Percentiles rank a stretch among this genome's conserved stretches.
Conservation (phyloP, 2,888 invertebrate species). For the Drosophila helvetica region DNA sequence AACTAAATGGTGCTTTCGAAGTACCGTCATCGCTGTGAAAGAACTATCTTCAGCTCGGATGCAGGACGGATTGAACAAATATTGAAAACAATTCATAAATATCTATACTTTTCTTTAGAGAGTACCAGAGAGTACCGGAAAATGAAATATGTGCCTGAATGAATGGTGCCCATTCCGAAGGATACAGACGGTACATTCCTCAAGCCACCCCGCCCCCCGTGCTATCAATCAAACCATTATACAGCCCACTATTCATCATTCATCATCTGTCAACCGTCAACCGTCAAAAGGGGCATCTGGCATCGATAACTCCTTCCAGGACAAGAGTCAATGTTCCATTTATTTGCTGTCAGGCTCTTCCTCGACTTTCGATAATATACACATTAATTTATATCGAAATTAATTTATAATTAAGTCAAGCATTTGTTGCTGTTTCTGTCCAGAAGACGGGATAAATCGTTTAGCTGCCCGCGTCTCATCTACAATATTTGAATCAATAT, state of each 20-base stretch:
- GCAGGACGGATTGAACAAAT: too few relatives aligned
- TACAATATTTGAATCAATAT: slow-evolving; percentile 46
- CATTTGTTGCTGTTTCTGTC: neutral
- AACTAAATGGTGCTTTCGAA: neutral
- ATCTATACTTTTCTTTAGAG: too few relatives aligned
- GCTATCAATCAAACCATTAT: neutral
- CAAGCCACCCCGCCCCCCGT: neutral
- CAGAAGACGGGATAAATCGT: neutral
- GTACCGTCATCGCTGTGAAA: neutral
- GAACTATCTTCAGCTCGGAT: too few relatives aligned
- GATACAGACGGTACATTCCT: neutral
- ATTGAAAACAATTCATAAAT: too few relatives aligned
- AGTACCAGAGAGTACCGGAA: too few relatives aligned
- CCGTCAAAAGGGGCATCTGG: neutral
- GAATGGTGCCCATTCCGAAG: neutral
- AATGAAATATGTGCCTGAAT: too few relatives aligned
- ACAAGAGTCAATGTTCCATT: neutral
- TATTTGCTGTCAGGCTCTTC: neutral
- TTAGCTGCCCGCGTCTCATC: too few relatives aligned
- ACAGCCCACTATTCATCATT: neutral
- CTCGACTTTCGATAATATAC: neutral
- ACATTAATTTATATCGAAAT: slow-evolving; percentile 7
- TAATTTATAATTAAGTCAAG: slow-evolving; percentile 23
- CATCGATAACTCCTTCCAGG: neutral
- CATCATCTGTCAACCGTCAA: neutral